Conservation (phyloP, 2,888 invertebrate genomes). For the Galerucella calmariensis region DNA sequence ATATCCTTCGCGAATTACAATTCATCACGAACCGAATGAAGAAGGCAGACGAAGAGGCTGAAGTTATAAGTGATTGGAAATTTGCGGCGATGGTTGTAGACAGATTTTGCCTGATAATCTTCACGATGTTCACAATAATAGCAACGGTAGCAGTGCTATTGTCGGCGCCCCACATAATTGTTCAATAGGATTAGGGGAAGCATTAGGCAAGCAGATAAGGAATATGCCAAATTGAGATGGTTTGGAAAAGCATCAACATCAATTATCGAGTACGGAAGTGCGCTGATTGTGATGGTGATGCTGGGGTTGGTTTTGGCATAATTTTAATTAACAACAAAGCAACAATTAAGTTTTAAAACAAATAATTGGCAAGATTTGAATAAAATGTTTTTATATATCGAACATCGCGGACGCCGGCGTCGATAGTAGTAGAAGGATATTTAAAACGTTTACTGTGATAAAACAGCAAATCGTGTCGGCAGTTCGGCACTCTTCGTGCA, state of each 20-base stretch:
- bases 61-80: conserved; percentile 96
- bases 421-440: conserved; percentile 42
- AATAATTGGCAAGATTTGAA: not conserved
- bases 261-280: not conserved
- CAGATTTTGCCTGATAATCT: conserved; percentile 94
- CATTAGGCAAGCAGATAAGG: not conserved
- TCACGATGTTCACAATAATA: conserved; percentile 92
- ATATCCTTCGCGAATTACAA: conserved; percentile 91
- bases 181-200: conserved; percentile 72
- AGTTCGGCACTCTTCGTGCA: conserved; percentile 63
- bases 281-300: conserved; percentile 7
- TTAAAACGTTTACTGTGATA: conserved; percentile 65
- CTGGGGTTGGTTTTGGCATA: not conserved
- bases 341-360: not conserved
- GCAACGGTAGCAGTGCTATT: conserved; percentile 92
- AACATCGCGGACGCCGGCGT: conserved; percentile 28
- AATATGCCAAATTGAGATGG: conserved; percentile 4
- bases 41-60: conserved; percentile 93
- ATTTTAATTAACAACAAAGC: conserved; percentile 1
- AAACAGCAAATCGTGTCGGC: conserved; percentile 63
- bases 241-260: conserved; percentile 12
- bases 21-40: conserved; percentile 95
- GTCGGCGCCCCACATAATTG: conserved; percentile 94
- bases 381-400: conserved; percentile 3
- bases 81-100: conserved; percentile 99